Conservation (phyloP, 2,797 vertebrate genomes). For the Epinephelus coioides region DNA sequence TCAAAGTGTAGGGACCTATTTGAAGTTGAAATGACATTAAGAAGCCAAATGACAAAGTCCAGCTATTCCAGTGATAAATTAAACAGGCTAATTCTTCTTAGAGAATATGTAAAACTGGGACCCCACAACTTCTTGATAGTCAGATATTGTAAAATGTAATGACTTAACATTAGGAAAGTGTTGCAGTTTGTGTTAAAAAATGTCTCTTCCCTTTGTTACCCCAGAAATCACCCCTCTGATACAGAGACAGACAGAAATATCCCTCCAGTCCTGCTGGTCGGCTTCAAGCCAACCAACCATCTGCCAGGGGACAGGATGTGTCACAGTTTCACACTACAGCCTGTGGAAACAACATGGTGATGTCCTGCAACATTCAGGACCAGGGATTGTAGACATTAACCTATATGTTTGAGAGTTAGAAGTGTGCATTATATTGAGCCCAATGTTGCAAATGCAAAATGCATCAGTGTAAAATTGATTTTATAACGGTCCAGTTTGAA, state of each 20-base stretch:
- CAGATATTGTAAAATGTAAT: neutral
- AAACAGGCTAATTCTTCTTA: neutral
- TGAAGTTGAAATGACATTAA: neutral
- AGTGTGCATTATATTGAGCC: neutral
- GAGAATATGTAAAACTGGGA: neutral
- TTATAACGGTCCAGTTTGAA: neutral
- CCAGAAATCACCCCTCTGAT: conserved; percentile 20
- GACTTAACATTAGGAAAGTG: neutral
- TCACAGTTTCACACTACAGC: conserved; percentile 38
- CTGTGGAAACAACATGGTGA: conserved; percentile 35
- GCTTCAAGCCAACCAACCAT: conserved; percentile 43
- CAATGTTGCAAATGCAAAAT: neutral
- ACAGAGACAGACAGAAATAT: conserved; percentile 30
- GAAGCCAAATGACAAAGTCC: neutral
- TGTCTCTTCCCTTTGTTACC: neutral
- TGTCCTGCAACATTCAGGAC: neutral
- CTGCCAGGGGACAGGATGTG: conserved; percentile 46
- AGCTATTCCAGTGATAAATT: neutral
- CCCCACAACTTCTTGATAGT: neutral
- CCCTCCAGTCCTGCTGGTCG: conserved; percentile 2
- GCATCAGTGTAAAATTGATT: neutral
- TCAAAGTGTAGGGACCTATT: neutral
- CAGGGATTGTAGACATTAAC: neutral
- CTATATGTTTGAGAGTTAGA: neutral
- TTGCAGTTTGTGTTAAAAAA: neutral